These are phyloP conservation scores for Cichlasoma orientale DNA, from an alignment of 2,797 vertebrate genomes.

Conservation along the genomic window DNA sequence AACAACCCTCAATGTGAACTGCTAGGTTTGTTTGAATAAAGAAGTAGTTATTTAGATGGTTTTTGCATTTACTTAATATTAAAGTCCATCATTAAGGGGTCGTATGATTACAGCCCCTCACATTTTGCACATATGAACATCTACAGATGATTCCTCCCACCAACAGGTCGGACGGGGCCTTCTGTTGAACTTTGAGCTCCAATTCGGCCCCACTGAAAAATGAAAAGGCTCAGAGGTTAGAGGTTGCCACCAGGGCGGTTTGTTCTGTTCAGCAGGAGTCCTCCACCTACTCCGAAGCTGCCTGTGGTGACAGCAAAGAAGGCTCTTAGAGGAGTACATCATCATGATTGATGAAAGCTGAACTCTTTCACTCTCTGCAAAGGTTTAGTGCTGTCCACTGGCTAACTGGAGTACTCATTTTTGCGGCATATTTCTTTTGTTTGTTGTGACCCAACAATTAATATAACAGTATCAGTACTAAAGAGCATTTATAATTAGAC, in stretches of 20 bases:
- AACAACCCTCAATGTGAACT: not conserved
- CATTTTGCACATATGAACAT: not conserved
- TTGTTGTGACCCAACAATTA: not conserved
- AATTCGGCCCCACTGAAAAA: constrained; percentile 22
- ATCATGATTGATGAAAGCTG: constrained; percentile 19
- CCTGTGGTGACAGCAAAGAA: not conserved
- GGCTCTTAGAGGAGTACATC: not conserved
- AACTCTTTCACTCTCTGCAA: constrained; percentile 1
- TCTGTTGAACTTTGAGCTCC: constrained; percentile 47
- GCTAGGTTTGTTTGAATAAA: constrained; percentile 6
- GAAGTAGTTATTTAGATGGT: not conserved
- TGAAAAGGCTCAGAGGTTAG: not conserved
- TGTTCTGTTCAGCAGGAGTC: constrained; percentile 42
- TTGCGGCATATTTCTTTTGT: not conserved
- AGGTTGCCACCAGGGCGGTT: constrained; percentile 47
- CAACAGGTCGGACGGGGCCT: constrained; percentile 33
- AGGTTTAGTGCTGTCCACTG: not conserved
- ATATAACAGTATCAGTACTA: not conserved
- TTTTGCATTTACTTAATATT: not conserved
- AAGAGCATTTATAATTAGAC: not conserved
- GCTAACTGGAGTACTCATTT: not conserved
- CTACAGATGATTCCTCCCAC: constrained; percentile 21
- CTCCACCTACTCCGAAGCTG: not conserved
- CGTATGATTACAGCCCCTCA: not conserved
- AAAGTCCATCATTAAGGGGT: not conserved